Percentiles rank a stretch among this genome's conserved stretches.
These are phyloP conservation scores for Eleutherodactylus coqui DNA, from an alignment of 2,797 vertebrate species.

Conservation along the genomic window DNA sequence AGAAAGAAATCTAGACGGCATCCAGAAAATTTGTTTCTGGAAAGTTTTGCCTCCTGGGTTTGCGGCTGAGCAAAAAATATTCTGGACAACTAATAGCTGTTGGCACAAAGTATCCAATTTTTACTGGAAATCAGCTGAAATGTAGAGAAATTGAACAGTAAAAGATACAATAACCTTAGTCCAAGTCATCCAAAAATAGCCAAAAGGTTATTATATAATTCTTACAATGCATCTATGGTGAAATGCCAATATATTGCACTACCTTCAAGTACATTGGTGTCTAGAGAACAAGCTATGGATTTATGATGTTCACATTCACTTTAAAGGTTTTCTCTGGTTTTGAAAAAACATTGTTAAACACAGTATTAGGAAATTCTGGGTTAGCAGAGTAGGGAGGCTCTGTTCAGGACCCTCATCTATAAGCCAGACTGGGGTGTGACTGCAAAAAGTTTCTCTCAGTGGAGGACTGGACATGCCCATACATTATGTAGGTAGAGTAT, in stretches of 20 bases:
- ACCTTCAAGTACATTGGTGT: neutral
- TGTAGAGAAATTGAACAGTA: neutral
- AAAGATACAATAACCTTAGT: neutral
- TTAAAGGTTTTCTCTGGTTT: neutral
- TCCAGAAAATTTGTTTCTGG: slow-evolving; percentile 29
- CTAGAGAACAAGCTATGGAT: neutral
- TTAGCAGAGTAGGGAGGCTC: neutral
- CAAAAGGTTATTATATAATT: neutral
- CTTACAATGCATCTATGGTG: neutral
- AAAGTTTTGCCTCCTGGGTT: slow-evolving; percentile 17
- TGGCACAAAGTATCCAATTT: neutral
- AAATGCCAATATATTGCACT: neutral
- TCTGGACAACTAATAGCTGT: slow-evolving; percentile 1
- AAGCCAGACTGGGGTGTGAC: neutral
- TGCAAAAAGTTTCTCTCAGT: neutral
- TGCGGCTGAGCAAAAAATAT: slow-evolving; percentile 5
- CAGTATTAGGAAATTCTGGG: neutral
- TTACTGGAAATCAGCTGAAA: slow-evolving; percentile 27
- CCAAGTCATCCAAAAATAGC: neutral
- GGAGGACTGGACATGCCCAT: neutral
- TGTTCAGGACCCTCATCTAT: neutral
- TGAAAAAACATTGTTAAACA: neutral
- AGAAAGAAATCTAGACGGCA: neutral
- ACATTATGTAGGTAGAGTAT: neutral
- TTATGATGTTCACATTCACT: neutral